Base-by-base conservation (phyloP, 2,888 invertebrate species). In the Tachina lurida region DNA sequence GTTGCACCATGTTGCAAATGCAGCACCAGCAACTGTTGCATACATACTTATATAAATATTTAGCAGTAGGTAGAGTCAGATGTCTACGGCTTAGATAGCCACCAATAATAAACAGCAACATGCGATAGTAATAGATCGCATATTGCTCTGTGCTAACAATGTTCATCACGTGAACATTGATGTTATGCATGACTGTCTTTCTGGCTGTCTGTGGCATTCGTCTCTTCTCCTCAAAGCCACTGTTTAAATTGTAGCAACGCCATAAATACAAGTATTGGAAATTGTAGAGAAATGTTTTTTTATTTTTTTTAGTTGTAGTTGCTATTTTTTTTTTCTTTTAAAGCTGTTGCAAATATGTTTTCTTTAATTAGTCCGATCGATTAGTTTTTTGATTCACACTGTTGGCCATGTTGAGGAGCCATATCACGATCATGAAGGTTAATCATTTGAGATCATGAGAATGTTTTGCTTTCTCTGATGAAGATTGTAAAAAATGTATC, bases 361-460 rank as follows among this genome's bases (percentile, higher is more conserved):
- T 86, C 85, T 90, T 91, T 91, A 91, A 91, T 91, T 91, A 91
- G 90, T 91, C 88, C 89, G 90, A 90, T 90, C 91, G 91, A 91
- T 91, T 91, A 90, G 88, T 84, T 89, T 88, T 88, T 89, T 91
- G 91, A 92, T 91, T 91, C 90, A 91, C 89, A 82, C 56, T 22
- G 45, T 62, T 52, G 52, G 73, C 63, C 13, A 41, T 80, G 76
- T 60, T 17, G 22, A 65, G 71, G 15, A 49, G 52, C 54, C 60
- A 41, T 60, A 84, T 80, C 84, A 84, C 73, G 80, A 76, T 76
- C 80, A 62, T 54, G 76, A 73, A 80, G 80, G 80, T 84, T 84
- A 84, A 84, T 76, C 84, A 84, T 84, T 77, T 41, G 10, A 73
- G 81, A 77, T 84, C 84, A 84, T 84, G 84, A 62, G 84, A 84